These are phyloP conservation scores for Catharus minimus DNA, from an alignment of 2,113 vertebrate genomes.

Conservation along the genomic window DNA sequence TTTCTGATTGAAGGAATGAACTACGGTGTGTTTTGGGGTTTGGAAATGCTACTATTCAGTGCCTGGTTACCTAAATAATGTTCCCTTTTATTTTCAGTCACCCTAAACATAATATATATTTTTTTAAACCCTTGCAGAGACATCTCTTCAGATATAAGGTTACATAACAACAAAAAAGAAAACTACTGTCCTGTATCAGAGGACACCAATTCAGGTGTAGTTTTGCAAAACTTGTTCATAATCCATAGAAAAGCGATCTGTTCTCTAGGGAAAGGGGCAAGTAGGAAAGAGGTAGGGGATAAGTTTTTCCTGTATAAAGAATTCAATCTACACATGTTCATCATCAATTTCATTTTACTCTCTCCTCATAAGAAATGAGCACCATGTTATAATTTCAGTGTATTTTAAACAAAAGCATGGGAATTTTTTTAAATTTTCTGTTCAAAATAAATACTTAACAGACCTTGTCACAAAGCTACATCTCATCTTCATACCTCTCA, in stretches of 20 bases:
- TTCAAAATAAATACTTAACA: neutral
- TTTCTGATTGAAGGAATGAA: neutral
- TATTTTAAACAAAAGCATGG: neutral
- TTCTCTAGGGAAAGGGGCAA: neutral
- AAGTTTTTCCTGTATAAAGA: neutral
- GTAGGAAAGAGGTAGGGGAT: neutral
- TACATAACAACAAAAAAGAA: neutral
- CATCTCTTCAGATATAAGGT: neutral
- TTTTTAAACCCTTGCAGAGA: neutral
- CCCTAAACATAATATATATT: neutral
- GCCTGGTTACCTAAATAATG: neutral
- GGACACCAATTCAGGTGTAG: neutral
- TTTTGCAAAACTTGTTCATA: neutral
- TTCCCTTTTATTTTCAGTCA: neutral
- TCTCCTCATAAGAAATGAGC: neutral
- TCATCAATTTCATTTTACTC: rapidly evolving
- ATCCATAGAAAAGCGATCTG: neutral
- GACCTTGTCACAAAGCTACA: neutral
- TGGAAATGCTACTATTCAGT: neutral
- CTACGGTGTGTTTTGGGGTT: neutral
- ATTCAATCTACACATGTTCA: neutral
- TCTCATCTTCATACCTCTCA: neutral
- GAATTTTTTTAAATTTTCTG: neutral
- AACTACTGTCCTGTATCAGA: neutral
- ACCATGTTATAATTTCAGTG: neutral